phyloP scores from a whole-genome alignment of 37 sponge, comb jelly and placozoan genomes.

The Cladorhizidae sp. region DNA sequence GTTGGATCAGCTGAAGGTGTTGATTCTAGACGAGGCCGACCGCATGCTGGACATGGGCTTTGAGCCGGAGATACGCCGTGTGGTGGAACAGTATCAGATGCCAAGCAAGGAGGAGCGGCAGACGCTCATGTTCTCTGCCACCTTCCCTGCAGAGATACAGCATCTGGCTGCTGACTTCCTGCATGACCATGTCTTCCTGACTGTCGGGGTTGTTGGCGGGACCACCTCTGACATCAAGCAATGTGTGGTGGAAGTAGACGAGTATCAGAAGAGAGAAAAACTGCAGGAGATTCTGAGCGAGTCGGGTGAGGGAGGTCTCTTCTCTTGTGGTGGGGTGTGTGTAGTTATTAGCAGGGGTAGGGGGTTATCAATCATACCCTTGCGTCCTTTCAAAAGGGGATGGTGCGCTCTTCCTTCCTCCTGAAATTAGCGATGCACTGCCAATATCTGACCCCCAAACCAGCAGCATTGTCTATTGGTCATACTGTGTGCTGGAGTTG shows the following conservation, averaged over 20 bases:
- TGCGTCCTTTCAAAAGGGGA: neutral
- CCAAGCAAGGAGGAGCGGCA: conserved; percentile 72
- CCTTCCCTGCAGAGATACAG: conserved; percentile 93
- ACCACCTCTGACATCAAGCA: conserved; percentile 89
- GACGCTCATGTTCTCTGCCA: conserved; percentile 97
- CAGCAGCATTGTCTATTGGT: no score
- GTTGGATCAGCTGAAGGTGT: conserved; percentile 60
- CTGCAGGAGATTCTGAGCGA: conserved; percentile 77
- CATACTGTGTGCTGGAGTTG: no score
- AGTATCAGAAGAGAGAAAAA: conserved; percentile 79
- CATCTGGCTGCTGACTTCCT: conserved; percentile 84
- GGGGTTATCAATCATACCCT: no score
- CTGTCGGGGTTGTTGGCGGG: conserved; percentile 88
- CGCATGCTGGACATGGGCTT: conserved; percentile 99
- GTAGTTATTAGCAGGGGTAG: neutral
- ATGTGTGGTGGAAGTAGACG: conserved; percentile 77
- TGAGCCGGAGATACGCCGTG: conserved; percentile 68
- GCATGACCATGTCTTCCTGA: conserved; percentile 86
- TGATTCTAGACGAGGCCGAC: conserved; percentile 96
- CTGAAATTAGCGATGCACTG: no score
- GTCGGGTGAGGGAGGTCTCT: conserved; percentile 38
- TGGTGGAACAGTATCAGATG: conserved; percentile 73
- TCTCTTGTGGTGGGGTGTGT: neutral
- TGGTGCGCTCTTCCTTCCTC: neutral
- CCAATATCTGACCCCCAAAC: no score